Evolutionary conservation across 35 echinoderm and acorn worm species (phyloP).

Genomic region (Acanthaster planci): DNA sequence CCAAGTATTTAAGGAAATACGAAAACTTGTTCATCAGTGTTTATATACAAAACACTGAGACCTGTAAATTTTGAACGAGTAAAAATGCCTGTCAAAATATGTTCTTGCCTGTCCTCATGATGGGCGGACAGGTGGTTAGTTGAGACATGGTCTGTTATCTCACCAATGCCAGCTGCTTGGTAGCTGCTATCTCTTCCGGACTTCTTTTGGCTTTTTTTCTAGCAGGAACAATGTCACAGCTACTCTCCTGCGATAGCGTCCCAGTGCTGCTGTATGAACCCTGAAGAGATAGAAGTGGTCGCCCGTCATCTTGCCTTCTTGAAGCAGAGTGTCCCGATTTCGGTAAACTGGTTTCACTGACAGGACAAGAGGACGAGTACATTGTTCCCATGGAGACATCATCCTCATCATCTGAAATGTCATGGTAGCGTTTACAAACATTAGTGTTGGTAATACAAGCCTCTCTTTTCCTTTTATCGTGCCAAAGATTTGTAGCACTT

Average conservation of each 20-base stretch:
- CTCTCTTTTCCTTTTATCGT: no score
- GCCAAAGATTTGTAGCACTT: no score
- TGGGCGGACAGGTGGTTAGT: no score
- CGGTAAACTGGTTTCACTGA: neutral
- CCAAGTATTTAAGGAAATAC: no score
- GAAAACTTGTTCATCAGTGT: no score
- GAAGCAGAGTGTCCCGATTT: no score
- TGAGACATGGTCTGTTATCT: neutral
- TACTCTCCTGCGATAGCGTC: constrained; percentile 12
- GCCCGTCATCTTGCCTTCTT: neutral
- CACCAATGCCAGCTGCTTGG: constrained; percentile 72
- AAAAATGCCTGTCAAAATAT: no score
- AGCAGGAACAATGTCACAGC: neutral
- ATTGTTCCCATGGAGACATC: neutral
- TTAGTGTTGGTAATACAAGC: no score
- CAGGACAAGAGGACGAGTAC: neutral
- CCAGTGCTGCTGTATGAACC: neutral
- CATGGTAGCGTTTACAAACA: neutral
- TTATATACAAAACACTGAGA: no score
- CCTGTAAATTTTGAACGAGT: no score
- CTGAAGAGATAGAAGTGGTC: no score
- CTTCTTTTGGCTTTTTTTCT: constrained; percentile 50
- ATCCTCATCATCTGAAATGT: neutral
- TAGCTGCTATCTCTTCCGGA: constrained; percentile 67
- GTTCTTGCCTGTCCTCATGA: no score